Evolutionary conservation across 2,888 invertebrate species (phyloP), one percentile per base, ranked within the genome.

Genomic region (Amiota minor): DNA sequence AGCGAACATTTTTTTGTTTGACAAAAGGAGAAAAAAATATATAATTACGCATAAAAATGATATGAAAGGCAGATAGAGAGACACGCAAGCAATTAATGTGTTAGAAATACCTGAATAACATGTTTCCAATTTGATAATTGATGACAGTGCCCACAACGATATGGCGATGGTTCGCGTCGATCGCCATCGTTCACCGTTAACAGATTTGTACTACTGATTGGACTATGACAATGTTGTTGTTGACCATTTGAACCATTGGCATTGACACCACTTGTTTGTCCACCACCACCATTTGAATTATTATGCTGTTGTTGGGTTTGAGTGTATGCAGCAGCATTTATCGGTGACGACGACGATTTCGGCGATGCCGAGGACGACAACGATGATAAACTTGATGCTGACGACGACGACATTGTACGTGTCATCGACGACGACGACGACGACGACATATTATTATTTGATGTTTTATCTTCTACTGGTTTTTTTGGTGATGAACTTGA

Each of bases 71-170:
- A 46, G 50, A 69, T 64, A 73, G 49, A 35, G 2, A 35, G 69
- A 65, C 47, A 73, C 49, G 69, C 45, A 72, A 74, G 70, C 69
- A 74, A 45, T 72, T 73, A 80, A 68, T 68, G 67, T 18, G 67
- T 68, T 78, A 77, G 80, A 85, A 86, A 89, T 92, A 95, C 95
- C 94, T 95, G 95, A 91, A 95, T 95, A 88, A 95, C 95, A 92
- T 95, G 95, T 92, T 95, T 95, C 95, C 95, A 95, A 91, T 95
- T 95, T 82, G 95, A 95, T 88, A 94, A 91, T 91, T 95, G 95
- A 90, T 94, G 93, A 91, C 95, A 95, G 91, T 94, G 94, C 82
- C 95, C 95, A 91, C 95, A 95, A 88, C 94, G 93, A 88, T 93
- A 93, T 86, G 92, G 92, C 89, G 92, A 91, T 87, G 91, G 91